Conservation (phyloP, 1,140 invertebrate genomes). For the Anadara kagoshimensis region DNA sequence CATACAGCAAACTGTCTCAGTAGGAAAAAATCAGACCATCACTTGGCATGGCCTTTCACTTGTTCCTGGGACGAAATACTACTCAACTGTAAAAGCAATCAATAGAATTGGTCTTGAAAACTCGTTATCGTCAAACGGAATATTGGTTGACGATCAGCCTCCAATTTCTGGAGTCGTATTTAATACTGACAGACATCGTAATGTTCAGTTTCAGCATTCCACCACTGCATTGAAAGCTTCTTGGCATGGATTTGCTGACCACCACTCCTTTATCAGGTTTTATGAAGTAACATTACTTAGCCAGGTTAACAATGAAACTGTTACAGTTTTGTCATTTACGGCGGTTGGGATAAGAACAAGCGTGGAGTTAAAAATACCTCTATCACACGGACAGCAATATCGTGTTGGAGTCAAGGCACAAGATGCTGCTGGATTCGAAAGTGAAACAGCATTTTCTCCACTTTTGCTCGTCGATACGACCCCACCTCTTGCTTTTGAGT, state of each 20-base stretch:
- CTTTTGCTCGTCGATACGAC: too few species aligned
- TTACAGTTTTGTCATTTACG: too few species aligned
- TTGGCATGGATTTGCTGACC: neutral
- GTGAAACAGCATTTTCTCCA: too few species aligned
- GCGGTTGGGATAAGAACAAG: too few species aligned
- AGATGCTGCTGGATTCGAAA: too few species aligned
- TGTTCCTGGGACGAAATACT: conserved; percentile 25
- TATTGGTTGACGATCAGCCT: conserved; percentile 37
- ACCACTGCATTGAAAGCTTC: neutral
- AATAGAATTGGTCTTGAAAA: conserved; percentile 40
- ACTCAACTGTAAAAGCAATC: conserved; percentile 29
- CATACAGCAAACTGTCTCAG: neutral
- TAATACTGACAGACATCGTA: neutral
- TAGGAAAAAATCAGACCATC: neutral
- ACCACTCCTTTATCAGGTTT: conserved; percentile 15
- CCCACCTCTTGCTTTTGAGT: too few species aligned
- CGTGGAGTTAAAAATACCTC: too few species aligned
- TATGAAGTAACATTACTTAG: conserved; percentile 40
- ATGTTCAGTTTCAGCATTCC: neutral
- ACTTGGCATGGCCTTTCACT: neutral
- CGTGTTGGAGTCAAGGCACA: too few species aligned
- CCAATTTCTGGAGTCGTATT: conserved; percentile 34
- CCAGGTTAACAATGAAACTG: too few species aligned
- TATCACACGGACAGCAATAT: too few species aligned
- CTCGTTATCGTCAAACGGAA: conserved; percentile 30